phyloP scores from a whole-genome alignment of 2,113 vertebrate species.

The Axis porcinus region DNA sequence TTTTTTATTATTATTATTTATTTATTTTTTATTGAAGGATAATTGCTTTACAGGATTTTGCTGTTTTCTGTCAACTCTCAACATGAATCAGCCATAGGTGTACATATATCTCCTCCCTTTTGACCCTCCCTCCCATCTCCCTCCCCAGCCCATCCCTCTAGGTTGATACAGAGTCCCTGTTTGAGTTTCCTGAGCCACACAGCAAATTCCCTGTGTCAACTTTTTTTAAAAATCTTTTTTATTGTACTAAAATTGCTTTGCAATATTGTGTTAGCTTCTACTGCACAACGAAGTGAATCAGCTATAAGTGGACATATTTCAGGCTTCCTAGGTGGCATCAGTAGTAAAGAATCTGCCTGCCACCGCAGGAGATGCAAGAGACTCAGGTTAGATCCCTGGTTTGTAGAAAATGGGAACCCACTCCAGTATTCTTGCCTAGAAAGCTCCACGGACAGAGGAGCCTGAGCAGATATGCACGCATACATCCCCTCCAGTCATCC shows the following conservation, averaged over 20 bases:
- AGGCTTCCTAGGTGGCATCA: not conserved
- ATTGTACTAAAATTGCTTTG: not conserved
- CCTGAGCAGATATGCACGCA: not conserved
- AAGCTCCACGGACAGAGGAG: not conserved
- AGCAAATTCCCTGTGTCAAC: not conserved
- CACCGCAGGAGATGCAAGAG: not conserved
- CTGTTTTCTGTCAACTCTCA: not conserved
- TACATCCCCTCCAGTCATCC: not conserved
- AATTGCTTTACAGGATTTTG: not conserved
- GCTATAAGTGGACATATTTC: not conserved
- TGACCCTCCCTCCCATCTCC: not conserved
- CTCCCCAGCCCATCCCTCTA: not conserved
- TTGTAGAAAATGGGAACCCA: not conserved
- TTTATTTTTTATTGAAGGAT: not conserved
- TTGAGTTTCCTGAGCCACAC: not conserved
- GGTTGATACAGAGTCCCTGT: not conserved
- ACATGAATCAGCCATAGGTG: not conserved
- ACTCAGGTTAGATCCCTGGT: accelerated
- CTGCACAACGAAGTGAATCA: not conserved
- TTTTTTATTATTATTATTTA: not conserved
- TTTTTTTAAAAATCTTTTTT: not conserved
- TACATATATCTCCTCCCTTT: not conserved
- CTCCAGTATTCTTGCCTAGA: not conserved
- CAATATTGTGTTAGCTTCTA: not conserved
- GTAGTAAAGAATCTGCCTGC: not conserved